Evolutionary conservation across 2,888 invertebrate genomes (phyloP), one percentile per base, ranked within the genome.

Genomic region (Sphaerophoria taeniata): DNA sequence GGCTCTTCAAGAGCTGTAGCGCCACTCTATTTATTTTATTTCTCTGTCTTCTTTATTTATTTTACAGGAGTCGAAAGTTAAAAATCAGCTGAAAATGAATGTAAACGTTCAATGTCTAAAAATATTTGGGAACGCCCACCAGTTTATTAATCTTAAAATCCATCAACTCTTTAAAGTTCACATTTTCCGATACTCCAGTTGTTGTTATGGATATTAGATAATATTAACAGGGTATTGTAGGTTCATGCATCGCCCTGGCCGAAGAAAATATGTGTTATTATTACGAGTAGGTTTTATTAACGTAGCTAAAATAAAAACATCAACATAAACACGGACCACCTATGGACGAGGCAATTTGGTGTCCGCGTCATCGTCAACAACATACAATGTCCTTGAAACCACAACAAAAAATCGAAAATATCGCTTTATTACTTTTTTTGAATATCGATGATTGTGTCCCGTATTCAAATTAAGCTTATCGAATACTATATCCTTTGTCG

Each of bases 381-480:
- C 7, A 33, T 7, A 31, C 39, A 45, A 6, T 69, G 33, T n/a
- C 56, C 53, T 56, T 74, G 45, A 12, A 63, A 53, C 11, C 12
- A 43, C 24, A 24, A 24, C 24, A 14, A 36, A 55, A 12, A n/a
- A 14, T 39, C 9, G 6, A 34, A 9, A n/a, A 11, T 49, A 16
- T 56, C 24, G 9, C 36, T n/a, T n/a, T n/a, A n/a, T 58, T 53
- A 31, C 16, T 58, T 49, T 74, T 60, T 71, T 47, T 16, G 5
- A 60, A 56, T 84, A 84, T 84, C 69, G 84, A 84, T 84, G 80
- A 53, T 63, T 51, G 11, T n/a, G 49, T 12, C 49, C 47, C 33
- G 61, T 67, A 58, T 70, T 71, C 12, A 11, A 33, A 56, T 39
- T 43, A 51, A 71, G 65, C 45, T 45, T 71, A 51, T 58, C 45